Evolutionary conservation across 1,140 invertebrate genomes (phyloP).

Genomic region (Drosophila micromelanica): DNA sequence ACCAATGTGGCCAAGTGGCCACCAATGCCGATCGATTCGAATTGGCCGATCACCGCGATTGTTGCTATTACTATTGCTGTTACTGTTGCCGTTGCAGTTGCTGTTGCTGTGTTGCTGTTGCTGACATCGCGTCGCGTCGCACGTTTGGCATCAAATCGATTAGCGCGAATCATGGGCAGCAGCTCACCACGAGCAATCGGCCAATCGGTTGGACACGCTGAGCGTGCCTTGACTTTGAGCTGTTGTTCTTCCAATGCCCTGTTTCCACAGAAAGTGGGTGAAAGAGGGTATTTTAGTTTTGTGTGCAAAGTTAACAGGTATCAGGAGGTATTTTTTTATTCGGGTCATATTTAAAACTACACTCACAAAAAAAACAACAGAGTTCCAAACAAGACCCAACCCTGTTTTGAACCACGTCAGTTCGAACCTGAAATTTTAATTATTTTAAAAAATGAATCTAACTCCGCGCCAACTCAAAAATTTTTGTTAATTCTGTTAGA

Average conservation of each 20-base stretch:
- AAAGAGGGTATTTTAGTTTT: no score
- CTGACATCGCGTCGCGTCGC: constrained; percentile 28
- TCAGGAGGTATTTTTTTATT: no score
- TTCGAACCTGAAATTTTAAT: no score
- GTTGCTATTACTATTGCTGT: constrained; percentile 37
- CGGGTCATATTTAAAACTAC: no score
- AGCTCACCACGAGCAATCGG: constrained; percentile 4
- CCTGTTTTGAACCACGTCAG: no score
- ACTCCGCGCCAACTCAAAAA: no score
- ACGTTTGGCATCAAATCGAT: constrained; percentile 79
- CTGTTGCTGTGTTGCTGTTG: constrained; percentile 8
- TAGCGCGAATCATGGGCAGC: constrained; percentile 58
- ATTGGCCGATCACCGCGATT: constrained; percentile 17
- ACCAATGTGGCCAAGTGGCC: constrained; percentile 53
- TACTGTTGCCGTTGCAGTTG: neutral
- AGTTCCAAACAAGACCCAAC: no score
- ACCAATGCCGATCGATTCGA: constrained; percentile 25
- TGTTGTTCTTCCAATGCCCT: neutral
- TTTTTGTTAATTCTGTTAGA: no score
- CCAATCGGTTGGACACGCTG: constrained; percentile 39
- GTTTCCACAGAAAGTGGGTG: neutral
- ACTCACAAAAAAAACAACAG: no score
- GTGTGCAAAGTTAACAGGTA: no score
- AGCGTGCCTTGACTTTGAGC: constrained; percentile 31
- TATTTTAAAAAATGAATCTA: no score